These are phyloP conservation scores for Semicossyphus pulcher DNA, from an alignment of 2,113 vertebrate genomes.

Conservation along the genomic window DNA sequence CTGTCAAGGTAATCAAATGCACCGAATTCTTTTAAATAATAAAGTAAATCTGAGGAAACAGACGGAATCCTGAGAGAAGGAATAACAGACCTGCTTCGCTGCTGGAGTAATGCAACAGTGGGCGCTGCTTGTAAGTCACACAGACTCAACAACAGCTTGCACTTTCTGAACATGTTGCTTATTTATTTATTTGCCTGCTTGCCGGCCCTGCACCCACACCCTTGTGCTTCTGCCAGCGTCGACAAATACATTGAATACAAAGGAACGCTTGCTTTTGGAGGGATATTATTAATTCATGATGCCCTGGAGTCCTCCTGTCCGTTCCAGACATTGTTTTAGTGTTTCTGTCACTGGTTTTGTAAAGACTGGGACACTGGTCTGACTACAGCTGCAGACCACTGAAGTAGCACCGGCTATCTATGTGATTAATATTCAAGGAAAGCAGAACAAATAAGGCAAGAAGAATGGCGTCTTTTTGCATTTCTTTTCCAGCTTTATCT, in stretches of 20 bases:
- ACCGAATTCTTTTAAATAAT: constrained; percentile 8
- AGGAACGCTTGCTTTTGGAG: constrained; percentile 64
- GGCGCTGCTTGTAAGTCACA: constrained; percentile 45
- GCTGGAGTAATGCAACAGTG: constrained; percentile 25
- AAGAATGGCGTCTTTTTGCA: constrained; percentile 54
- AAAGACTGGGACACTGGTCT: constrained; percentile 56
- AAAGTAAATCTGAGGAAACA: constrained; percentile 6
- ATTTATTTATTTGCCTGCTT: constrained; percentile 76
- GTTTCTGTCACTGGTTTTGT: constrained; percentile 73
- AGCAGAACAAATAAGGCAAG: neutral
- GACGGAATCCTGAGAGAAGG: neutral
- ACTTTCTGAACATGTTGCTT: constrained; percentile 62
- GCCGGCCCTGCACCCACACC: constrained; percentile 53
- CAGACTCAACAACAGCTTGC: constrained; percentile 66
- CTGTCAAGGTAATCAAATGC: constrained; percentile 51
- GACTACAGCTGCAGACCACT: constrained; percentile 51
- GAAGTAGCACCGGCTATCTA: constrained; percentile 16
- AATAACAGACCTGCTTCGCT: constrained; percentile 30
- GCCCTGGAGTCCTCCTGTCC: constrained; percentile 75
- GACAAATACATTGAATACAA: constrained; percentile 74
- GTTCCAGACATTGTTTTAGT: constrained; percentile 75
- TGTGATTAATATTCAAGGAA: constrained; percentile 29
- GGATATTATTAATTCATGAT: constrained; percentile 80
- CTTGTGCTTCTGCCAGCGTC: constrained; percentile 53
- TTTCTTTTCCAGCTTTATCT: constrained; percentile 71